Conservation (phyloP, 2,888 invertebrate genomes). For the Euplexia lucipara region DNA sequence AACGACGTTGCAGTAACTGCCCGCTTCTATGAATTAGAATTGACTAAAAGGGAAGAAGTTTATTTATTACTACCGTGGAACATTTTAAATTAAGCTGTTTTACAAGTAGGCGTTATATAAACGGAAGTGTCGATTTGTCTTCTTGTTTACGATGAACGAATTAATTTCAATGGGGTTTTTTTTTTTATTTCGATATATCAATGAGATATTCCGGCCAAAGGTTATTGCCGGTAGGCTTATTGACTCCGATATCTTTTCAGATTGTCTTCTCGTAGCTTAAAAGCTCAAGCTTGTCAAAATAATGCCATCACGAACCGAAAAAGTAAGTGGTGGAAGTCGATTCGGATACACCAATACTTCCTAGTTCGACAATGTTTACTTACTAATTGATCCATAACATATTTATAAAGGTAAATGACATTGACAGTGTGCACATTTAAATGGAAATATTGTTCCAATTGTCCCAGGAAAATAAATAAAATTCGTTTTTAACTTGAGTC, state of each 20-base stretch:
- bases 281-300: neutral
- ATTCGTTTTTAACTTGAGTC: conserved; percentile 41
- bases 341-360: conserved; percentile 37
- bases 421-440: conserved; percentile 28
- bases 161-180: conserved; percentile 38
- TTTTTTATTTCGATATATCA: conserved; percentile 38
- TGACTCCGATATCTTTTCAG: neutral
- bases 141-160: conserved; percentile 37
- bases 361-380: conserved; percentile 18
- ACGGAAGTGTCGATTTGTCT: conserved; percentile 52
- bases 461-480: conserved; percentile 51
- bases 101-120: conserved; percentile 51
- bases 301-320: too few relatives aligned
- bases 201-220: conserved; percentile 7
- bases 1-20: conserved; percentile 40
- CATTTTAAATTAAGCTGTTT: conserved; percentile 38
- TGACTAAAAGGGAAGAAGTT: conserved; percentile 48
- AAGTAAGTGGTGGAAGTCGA: conserved; percentile 1
- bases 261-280: conserved; percentile 1
- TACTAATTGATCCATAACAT: conserved; percentile 28
- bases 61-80: conserved; percentile 40
- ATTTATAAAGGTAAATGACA: conserved; percentile 25
- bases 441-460: conserved; percentile 34
- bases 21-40: conserved; percentile 61
- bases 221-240: conserved; percentile 7